phyloP scores from a whole-genome alignment of 2,113 vertebrate genomes.

The Beaufortia kweichowensis region DNA sequence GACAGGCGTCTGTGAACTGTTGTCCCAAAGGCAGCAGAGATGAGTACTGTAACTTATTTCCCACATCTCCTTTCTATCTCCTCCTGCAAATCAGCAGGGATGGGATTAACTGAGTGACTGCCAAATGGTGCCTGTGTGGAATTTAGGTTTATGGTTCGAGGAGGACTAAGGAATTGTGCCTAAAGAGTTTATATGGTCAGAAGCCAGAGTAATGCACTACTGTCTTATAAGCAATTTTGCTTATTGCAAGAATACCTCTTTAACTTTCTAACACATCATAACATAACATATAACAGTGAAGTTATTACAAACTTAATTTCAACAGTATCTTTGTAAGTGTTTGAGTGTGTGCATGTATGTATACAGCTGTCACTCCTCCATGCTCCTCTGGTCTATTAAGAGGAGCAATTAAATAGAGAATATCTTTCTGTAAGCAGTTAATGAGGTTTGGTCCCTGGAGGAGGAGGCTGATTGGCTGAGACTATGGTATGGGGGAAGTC shows the following conservation, averaged over 20 bases:
- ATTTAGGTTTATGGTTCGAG: conserved; percentile 22
- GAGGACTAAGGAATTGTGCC: conserved; percentile 9
- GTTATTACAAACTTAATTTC: too few relatives aligned
- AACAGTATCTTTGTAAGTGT: conserved; percentile 36
- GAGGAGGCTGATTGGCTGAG: conserved; percentile 54
- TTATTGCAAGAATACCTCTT: too few relatives aligned
- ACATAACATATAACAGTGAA: too few relatives aligned
- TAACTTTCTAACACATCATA: too few relatives aligned
- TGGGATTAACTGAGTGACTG: conserved; percentile 30
- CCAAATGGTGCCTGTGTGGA: conserved; percentile 33
- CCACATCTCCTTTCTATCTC: conserved; percentile 34
- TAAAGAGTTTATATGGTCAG: background rate
- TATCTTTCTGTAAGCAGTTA: conserved; percentile 58
- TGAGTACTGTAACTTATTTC: conserved; percentile 40
- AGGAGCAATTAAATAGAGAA: conserved; percentile 58
- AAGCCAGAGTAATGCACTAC: too few relatives aligned
- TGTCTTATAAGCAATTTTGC: too few relatives aligned
- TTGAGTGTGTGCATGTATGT: conserved; percentile 57
- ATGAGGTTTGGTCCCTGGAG: conserved; percentile 59
- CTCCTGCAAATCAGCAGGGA: conserved; percentile 18
- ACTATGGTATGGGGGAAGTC: conserved; percentile 52
- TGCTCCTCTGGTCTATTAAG: conserved; percentile 53
- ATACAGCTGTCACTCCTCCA: conserved; percentile 65
- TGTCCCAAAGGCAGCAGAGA: conserved; percentile 33
- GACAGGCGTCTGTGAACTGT: conserved; percentile 34